Base-by-base conservation (phyloP, 2,113 vertebrate species). In the Corydoras sp. region DNA sequence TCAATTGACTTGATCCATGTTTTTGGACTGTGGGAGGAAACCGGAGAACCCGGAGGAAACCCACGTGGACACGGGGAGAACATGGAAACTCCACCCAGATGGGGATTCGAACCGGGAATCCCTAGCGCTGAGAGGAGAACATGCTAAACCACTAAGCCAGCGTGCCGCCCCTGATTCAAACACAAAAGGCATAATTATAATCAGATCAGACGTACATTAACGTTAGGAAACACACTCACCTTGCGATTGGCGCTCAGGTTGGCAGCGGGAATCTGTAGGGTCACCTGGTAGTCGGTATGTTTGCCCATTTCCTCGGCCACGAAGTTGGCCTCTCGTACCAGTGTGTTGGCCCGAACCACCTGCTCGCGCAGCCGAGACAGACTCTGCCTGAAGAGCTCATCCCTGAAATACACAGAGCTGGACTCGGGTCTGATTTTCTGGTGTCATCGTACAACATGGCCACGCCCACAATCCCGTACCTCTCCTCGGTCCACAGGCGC, bases 161-260 rank as follows among this genome's bases (percentile, higher is more conserved):
- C n/a, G n/a, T n/a, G n/a, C n/a, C n/a, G n/a, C n/a, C n/a, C n/a
- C n/a, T n/a, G n/a, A 24, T 24, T 24, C 18, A 24, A 24, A 24
- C 18, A 24, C 2, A 24, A 24, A 24, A 24, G 1, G 18, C 18
- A 24, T 24, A 24, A 24, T 24, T 24, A 43, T 43, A 5, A 43
- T 2, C 35, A 43, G 35, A 43, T 43, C 2, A 2, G 35, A 43
- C 2, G 4, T 43, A 43, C 35, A 43, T 43, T 43, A 18, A 62
- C 48, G 64, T 2, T 30, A 3, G 5, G 2, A 9, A n/a, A 8
- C 58, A 49, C 35, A 68, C 82, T 89, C 83, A 99, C 97, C 94
- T 99, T 98, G 76, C 91, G 93, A 79, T 99, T 99, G 78, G 97
- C 96, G 69, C 96, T 99, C 84, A 99, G 94, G 86, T 98, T 98